Conservation (phyloP, 92 coral and sea anemone species). For the Diadumene lineata region DNA sequence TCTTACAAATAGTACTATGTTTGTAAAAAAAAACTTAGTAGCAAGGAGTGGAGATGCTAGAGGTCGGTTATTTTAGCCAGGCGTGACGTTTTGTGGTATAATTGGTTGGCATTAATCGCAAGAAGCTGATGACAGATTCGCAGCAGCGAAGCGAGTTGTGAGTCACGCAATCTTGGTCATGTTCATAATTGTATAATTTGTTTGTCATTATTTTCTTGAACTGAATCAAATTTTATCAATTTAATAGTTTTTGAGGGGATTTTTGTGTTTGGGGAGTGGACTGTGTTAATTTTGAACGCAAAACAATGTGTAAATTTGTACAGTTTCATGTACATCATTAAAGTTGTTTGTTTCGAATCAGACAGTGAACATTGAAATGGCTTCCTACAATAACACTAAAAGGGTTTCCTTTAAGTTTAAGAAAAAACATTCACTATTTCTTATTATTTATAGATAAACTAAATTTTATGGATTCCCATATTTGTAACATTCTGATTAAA, state of each 20-base stretch:
- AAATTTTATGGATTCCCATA: too few species aligned
- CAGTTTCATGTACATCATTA: not conserved
- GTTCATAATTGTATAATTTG: too few species aligned
- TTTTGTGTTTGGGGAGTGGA: not conserved
- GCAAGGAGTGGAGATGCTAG: not conserved
- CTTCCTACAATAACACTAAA: not conserved
- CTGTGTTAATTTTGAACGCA: not conserved
- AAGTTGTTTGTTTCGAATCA: not conserved
- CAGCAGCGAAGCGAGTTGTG: not conserved
- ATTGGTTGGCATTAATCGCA: not conserved
- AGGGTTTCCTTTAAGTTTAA: not conserved
- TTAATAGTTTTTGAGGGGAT: not conserved
- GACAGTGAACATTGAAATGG: not conserved
- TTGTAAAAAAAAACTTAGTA: not conserved
- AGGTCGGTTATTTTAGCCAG: not conserved
- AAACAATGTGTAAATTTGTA: too few species aligned
- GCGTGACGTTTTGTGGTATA: conserved; percentile 1
- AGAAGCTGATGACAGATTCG: not conserved
- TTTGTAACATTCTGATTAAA: too few species aligned
- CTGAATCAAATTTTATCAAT: not conserved
- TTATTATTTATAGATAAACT: too few species aligned
- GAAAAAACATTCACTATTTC: too few species aligned
- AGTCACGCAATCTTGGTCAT: conserved; percentile 8
- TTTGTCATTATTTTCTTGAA: not conserved
- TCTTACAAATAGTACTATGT: not conserved